A percentile compares a stretch with the other conserved stretches of the same genome.
phyloP scores from a whole-genome alignment of 1,140 invertebrate genomes.

The Goniozus legneri region DNA sequence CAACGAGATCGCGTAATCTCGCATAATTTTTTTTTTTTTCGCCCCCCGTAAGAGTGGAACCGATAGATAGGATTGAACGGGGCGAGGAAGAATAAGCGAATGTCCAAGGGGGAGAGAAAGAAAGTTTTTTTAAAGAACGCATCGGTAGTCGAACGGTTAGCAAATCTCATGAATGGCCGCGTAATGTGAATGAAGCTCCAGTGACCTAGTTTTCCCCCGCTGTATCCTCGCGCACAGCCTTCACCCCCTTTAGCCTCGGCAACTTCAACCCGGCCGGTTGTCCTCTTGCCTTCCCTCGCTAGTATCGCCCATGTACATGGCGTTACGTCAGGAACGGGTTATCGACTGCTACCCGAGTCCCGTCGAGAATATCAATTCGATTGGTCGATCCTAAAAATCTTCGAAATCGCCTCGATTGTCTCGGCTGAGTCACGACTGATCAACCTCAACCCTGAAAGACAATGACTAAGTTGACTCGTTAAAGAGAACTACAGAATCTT shows the following conservation, averaged over 20 bases:
- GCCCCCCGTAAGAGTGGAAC: too few relatives aligned
- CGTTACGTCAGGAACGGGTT: conserved; percentile 41
- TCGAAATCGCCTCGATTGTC: too few relatives aligned
- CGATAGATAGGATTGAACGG: too few relatives aligned
- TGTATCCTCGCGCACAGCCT: conserved; percentile 12
- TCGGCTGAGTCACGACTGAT: too few relatives aligned
- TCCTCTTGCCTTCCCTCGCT: conserved; percentile 10
- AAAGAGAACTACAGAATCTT: too few relatives aligned
- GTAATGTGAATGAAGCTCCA: conserved; percentile 56
- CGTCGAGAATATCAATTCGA: conserved; percentile 30
- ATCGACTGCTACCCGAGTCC: conserved; percentile 27
- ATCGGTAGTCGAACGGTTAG: conserved; percentile 46
- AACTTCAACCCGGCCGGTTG: background rate
- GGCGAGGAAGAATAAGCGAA: too few relatives aligned
- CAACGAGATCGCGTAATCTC: too few relatives aligned
- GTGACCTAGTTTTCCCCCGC: conserved; percentile 45
- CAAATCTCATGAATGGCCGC: conserved; percentile 54
- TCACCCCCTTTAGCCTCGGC: conserved; percentile 2
- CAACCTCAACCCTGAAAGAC: too few relatives aligned
- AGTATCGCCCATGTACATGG: conserved; percentile 19
- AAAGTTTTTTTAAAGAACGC: conserved; percentile 19
- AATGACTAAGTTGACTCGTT: too few relatives aligned
- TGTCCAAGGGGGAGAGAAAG: background rate
- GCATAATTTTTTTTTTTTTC: too few relatives aligned
- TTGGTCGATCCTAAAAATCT: background rate